phyloP scores from a whole-genome alignment of 2,888 invertebrate species.

The Tachina fera region DNA sequence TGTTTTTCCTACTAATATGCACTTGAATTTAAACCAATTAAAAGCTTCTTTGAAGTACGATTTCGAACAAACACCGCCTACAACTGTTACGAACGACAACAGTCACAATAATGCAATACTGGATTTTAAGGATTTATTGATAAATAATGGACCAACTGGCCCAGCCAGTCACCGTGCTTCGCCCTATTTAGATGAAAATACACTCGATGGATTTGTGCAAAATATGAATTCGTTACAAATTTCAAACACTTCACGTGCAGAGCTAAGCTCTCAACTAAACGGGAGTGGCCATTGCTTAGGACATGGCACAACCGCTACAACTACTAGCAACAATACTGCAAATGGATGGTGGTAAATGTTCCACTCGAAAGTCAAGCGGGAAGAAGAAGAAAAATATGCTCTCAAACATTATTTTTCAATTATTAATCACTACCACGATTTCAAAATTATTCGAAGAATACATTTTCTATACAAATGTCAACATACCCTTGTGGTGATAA shows the following conservation, averaged over 20 bases:
- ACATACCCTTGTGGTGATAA: conserved; percentile 45
- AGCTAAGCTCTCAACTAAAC: conserved; percentile 79
- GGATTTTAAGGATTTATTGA: conserved; percentile 90
- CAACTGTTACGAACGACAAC: conserved; percentile 79
- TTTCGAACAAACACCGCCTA: conserved; percentile 87
- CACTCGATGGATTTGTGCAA: conserved; percentile 81
- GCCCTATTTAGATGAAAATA: conserved; percentile 80
- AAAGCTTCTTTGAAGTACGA: conserved; percentile 92
- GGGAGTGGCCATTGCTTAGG: conserved; percentile 73
- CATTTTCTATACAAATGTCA: conserved; percentile 41
- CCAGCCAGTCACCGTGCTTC: conserved; percentile 78
- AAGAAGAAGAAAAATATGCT: conserved; percentile 25
- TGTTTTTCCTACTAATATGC: conserved; percentile 91
- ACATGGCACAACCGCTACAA: conserved; percentile 52
- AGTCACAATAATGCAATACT: conserved; percentile 89
- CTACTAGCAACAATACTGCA: conserved; percentile 57
- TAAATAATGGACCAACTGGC: conserved; percentile 79
- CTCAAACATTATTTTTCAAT: conserved; percentile 54
- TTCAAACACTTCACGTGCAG: conserved; percentile 74
- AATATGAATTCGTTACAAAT: conserved; percentile 81
- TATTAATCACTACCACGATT: conserved; percentile 41
- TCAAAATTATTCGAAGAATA: conserved; percentile 63
- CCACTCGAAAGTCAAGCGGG: background rate
- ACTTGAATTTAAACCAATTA: conserved; percentile 89
- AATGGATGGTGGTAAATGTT: conserved; percentile 75